A percentile compares a stretch with the other conserved stretches of the same genome.
Evolutionary conservation across 2,888 invertebrate species (phyloP).

Genomic region (Spodoptera littoralis): DNA sequence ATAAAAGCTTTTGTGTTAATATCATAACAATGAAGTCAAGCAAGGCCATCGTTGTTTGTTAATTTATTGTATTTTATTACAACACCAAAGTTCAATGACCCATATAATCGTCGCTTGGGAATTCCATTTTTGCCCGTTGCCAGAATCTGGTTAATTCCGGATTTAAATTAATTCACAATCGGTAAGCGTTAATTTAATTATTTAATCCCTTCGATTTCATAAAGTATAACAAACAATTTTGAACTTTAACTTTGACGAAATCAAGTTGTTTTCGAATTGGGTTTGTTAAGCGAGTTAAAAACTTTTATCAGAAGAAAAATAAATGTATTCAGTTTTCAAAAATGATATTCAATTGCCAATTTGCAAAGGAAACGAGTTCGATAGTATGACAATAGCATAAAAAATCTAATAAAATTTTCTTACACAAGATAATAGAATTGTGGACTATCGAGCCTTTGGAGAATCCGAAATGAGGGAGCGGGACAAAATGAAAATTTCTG

Average conservation of each 20-base stretch:
- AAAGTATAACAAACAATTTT: background rate
- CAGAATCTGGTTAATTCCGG: background rate
- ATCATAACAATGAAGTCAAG: background rate
- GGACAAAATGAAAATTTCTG: conserved; percentile 45
- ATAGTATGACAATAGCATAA: conserved; percentile 18
- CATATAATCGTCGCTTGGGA: no score
- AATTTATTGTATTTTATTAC: background rate
- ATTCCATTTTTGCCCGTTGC: background rate
- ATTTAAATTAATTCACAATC: conserved; percentile 17
- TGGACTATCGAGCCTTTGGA: conserved; percentile 30
- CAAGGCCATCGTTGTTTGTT: background rate
- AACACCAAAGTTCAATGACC: no score
- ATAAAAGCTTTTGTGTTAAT: background rate
- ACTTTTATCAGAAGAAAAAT: background rate
- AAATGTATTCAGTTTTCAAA: background rate
- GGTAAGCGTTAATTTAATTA: background rate
- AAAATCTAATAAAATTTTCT: conserved; percentile 32
- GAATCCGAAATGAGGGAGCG: conserved; percentile 41
- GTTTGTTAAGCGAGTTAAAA: no score
- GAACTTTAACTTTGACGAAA: background rate
- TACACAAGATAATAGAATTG: conserved; percentile 32
- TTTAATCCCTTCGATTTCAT: background rate
- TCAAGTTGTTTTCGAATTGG: no score
- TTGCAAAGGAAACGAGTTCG: conserved; percentile 3
- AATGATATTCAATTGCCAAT: conserved; percentile 5